Percentiles rank a stretch among this genome's conserved stretches.
Conservation (phyloP, 1,140 invertebrate species). For the Zaprionus lachaisei region DNA sequence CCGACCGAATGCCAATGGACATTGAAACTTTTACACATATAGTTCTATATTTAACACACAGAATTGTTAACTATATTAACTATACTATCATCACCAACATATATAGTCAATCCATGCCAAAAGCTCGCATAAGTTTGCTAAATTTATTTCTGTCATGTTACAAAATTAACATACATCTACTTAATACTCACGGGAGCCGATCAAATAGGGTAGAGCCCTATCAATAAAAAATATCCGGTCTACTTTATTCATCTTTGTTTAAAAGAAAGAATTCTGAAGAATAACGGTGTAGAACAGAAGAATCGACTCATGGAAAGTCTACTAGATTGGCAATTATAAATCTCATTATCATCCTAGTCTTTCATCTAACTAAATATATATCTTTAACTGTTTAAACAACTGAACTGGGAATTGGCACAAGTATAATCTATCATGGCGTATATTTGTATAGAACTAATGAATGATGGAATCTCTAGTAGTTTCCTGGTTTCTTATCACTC, state of each 20-base stretch:
- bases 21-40: not conserved
- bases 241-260: not conserved
- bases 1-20: not conserved
- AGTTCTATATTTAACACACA: not conserved
- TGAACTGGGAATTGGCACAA: too few species aligned
- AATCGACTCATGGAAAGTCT: not conserved
- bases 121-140: constrained; percentile 4
- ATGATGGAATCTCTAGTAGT: too few species aligned
- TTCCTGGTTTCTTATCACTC: too few species aligned
- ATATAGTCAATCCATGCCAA: not conserved
- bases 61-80: not conserved
- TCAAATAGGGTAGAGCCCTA: not conserved
- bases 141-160: constrained; percentile 18
- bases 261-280: too few species aligned
- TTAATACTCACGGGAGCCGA: not conserved
- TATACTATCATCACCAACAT: too few species aligned
- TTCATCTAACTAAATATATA: too few species aligned
- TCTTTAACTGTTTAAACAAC: too few species aligned
- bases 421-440: too few species aligned
- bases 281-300: too few species aligned
- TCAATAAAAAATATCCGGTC: not conserved
- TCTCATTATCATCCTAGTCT: too few species aligned
- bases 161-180: constrained; percentile 23
- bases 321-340: too few species aligned
- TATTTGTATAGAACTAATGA: too few species aligned